Percentiles rank a stretch among this genome's conserved stretches.
Evolutionary conservation across 2,888 invertebrate species (phyloP).

Genomic region (Callimorpha dominula): DNA sequence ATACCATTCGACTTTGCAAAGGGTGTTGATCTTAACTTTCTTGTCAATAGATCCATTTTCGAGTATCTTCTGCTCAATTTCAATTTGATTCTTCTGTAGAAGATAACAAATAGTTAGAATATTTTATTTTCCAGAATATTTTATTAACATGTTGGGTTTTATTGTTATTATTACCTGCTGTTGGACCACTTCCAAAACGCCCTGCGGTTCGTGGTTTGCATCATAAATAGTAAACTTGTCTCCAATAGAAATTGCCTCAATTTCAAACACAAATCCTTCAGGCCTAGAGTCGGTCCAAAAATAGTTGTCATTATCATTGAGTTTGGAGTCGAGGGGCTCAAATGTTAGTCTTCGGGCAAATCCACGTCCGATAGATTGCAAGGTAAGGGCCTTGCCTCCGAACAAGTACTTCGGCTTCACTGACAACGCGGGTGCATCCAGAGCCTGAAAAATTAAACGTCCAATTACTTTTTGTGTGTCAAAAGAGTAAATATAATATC

Average conservation of each 20-base stretch:
- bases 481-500: constrained; percentile 14
- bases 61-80: constrained; percentile 78
- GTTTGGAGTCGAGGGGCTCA: constrained; percentile 86
- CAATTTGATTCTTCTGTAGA: constrained; percentile 82
- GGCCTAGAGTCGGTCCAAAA: constrained; percentile 93
- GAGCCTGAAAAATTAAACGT: constrained; percentile 74
- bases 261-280: constrained; percentile 91
- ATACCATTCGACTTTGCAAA: constrained; percentile 90
- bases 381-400: constrained; percentile 88
- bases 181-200: constrained; percentile 88
- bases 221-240: constrained; percentile 91
- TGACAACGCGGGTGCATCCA: constrained; percentile 78
- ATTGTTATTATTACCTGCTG: constrained; percentile 84
- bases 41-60: constrained; percentile 86
- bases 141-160: neutral
- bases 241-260: constrained; percentile 89
- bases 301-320: constrained; percentile 90
- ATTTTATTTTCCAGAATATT: neutral
- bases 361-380: constrained; percentile 90
- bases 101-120: constrained; percentile 8
- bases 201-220: constrained; percentile 89
- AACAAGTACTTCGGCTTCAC: constrained; percentile 88
- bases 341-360: constrained; percentile 92
- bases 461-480: constrained; percentile 52
- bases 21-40: constrained; percentile 87